Evolutionary conservation across 2,797 vertebrate species (phyloP).

Genomic region (Malurus splendens): DNA sequence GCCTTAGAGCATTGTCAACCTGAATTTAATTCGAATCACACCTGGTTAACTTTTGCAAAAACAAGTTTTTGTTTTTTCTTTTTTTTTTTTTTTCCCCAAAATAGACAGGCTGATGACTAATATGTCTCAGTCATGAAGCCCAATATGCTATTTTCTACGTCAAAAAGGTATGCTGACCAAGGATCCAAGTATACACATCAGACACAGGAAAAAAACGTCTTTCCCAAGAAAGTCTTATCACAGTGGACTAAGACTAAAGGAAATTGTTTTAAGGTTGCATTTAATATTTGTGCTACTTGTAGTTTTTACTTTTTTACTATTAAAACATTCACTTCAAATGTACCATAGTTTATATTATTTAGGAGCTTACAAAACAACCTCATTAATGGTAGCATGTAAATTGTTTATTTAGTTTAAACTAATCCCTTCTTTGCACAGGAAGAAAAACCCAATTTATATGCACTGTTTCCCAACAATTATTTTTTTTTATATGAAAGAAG

Average conservation of each 20-base stretch:
- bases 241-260: neutral
- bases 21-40: neutral
- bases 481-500: neutral
- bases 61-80: neutral
- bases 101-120: neutral
- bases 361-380: neutral
- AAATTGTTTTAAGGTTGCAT: neutral
- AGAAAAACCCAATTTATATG: neutral
- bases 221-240: neutral
- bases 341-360: neutral
- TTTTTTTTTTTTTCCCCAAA: neutral
- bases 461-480: neutral
- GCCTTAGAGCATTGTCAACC: neutral
- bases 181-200: neutral
- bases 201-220: neutral
- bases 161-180: neutral
- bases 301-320: neutral
- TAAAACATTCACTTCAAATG: neutral
- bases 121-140: neutral
- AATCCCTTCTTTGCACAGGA: neutral
- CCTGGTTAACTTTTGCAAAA: neutral
- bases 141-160: fast-evolving
- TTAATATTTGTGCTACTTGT: neutral
- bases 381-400: neutral
- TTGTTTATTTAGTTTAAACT: neutral